Conservation (phyloP, 2,888 invertebrate species). For the Eristalis arbustorum region DNA sequence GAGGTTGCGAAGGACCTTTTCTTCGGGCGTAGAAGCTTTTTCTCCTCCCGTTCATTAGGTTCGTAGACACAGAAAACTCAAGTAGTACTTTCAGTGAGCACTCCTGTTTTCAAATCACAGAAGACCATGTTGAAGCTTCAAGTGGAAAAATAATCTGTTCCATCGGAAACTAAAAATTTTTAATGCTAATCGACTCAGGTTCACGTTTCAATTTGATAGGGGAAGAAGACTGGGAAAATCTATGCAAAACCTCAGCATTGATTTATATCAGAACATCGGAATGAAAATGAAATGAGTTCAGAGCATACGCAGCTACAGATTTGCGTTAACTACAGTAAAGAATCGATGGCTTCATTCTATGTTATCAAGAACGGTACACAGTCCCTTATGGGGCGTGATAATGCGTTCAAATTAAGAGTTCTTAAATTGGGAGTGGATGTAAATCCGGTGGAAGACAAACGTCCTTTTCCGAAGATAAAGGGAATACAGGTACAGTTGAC, state of each 20-base stretch:
- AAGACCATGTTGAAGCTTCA: constrained; percentile 10
- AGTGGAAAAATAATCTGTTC: constrained; percentile 5
- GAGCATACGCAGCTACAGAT: constrained; percentile 50
- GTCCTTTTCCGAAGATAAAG: no score
- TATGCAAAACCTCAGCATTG: no score
- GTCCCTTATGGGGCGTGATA: constrained; percentile 27
- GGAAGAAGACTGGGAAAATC: no score
- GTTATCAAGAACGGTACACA: constrained; percentile 36
- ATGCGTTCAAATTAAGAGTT: constrained; percentile 24
- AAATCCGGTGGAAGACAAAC: no score
- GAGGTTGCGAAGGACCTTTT: no score
- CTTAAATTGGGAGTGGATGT: constrained; percentile 26
- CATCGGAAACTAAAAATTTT: not conserved
- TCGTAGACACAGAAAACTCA: no score
- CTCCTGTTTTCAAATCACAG: constrained; percentile 8
- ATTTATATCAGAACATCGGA: not conserved
- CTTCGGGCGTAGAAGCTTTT: no score
- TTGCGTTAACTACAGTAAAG: constrained; percentile 5
- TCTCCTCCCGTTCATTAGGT: no score
- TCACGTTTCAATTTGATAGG: no score
- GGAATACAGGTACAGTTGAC: no score
- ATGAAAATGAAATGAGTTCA: constrained; percentile 58
- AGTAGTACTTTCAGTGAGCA: not conserved
- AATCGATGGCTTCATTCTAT: constrained; percentile 50
- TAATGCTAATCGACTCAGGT: no score